Evolutionary conservation across 2,888 invertebrate genomes (phyloP).

Genomic region (Macrosiphum euphorbiae): DNA sequence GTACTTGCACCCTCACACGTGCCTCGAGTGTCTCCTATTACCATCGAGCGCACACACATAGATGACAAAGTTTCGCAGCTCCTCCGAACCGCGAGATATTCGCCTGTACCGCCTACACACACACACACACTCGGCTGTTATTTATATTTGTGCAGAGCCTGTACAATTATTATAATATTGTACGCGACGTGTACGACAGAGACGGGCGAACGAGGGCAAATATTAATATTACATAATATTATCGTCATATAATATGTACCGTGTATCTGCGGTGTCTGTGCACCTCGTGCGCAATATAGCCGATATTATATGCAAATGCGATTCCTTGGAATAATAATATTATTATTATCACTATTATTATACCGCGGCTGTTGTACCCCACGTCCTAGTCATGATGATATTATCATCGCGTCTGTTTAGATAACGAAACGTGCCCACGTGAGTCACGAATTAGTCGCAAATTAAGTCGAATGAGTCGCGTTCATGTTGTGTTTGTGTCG

Average conservation of each 20-base stretch:
- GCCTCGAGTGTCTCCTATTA: slow-evolving; percentile 13
- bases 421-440: neutral
- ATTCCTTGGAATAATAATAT: neutral
- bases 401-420: neutral
- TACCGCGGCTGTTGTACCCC: neutral
- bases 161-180: slow-evolving; percentile 21
- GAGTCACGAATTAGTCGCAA: neutral
- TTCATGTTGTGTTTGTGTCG: too few species aligned
- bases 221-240: neutral
- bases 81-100: neutral
- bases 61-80: slow-evolving; percentile 13
- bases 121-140: neutral
- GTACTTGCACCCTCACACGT: neutral
- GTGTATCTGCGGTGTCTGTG: neutral
- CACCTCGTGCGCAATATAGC: neutral
- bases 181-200: neutral
- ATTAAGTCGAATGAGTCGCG: neutral
- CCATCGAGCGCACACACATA: neutral
- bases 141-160: neutral
- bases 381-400: neutral
- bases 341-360: neutral
- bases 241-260: neutral
- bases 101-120: neutral
- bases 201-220: neutral
- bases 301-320: neutral